Conservation (phyloP, 2,113 vertebrate genomes). For the Blennius ocellaris region DNA sequence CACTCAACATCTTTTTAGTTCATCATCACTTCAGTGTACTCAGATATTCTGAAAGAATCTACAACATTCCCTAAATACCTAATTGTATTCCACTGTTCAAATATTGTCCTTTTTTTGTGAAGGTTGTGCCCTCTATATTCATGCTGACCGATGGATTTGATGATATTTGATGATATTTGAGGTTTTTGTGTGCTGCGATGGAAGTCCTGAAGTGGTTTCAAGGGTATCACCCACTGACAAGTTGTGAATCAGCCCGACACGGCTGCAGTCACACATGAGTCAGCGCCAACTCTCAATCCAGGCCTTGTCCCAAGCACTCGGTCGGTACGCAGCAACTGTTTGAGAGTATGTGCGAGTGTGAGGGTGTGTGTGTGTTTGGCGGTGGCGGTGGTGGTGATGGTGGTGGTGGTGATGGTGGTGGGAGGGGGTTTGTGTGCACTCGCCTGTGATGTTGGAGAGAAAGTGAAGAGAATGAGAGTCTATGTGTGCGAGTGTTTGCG, state of each 20-base stretch:
- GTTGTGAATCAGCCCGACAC: conserved; percentile 50
- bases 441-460: conserved; percentile 37
- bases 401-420: background rate
- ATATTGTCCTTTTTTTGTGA: background rate
- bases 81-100: background rate
- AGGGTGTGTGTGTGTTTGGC: conserved; percentile 27
- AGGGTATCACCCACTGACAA: conserved; percentile 42
- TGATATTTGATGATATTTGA: conserved; percentile 17
- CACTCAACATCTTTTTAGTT: background rate
- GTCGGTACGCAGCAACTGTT: conserved; percentile 32
- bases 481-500: conserved; percentile 46
- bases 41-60: background rate
- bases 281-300: conserved; percentile 60
- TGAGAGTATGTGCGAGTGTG: conserved; percentile 36
- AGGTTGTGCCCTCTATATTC: too few species aligned
- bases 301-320: conserved; percentile 38
- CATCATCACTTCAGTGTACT: background rate
- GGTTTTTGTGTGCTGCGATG: conserved; percentile 2
- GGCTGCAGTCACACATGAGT: conserved; percentile 58
- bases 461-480: conserved; percentile 44
- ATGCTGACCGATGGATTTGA: background rate
- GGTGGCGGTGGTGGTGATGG: conserved; percentile 31
- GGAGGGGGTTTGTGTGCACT: background rate
- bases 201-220: conserved; percentile 38
- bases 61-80: background rate